Percentiles rank a stretch among this genome's conserved stretches.
phyloP scores from a whole-genome alignment of 1,140 invertebrate species.

The Maconellicoccus hirsutus region DNA sequence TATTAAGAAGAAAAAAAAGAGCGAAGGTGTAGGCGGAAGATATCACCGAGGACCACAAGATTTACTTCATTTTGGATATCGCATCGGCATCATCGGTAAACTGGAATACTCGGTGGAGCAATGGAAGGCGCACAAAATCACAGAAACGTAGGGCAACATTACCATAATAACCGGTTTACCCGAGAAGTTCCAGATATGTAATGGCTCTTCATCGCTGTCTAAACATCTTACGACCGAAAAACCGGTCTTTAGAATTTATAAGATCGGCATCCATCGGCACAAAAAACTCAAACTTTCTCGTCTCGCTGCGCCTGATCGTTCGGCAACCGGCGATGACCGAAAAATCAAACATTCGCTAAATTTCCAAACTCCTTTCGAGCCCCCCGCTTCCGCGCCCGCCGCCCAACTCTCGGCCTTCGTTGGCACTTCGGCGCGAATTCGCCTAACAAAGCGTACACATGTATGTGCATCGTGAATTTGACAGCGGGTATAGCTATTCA shows the following conservation, averaged over 20 bases:
- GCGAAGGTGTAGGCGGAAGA: neutral
- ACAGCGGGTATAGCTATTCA: no score
- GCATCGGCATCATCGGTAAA: neutral
- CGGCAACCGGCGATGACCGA: no score
- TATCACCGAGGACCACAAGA: neutral
- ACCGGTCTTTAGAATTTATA: slow-evolving; percentile 9
- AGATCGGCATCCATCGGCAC: neutral
- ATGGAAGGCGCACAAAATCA: neutral
- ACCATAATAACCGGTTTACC: slow-evolving; percentile 2
- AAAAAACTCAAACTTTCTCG: neutral
- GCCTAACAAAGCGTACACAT: no score
- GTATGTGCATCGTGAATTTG: no score
- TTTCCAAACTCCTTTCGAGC: no score
- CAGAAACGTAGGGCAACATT: neutral
- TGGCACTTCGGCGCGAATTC: no score
- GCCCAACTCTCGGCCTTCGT: no score
- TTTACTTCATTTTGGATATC: neutral
- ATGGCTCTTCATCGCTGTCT: neutral
- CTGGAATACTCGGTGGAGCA: neutral
- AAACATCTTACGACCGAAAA: slow-evolving; percentile 3
- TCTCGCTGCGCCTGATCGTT: neutral
- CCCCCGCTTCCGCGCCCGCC: no score
- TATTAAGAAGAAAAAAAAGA: no score
- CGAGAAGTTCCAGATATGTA: neutral
- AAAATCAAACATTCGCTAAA: no score